Evolutionary conservation across 2,113 vertebrate species (phyloP), one percentile per base, ranked within the genome.

Genomic region (Cheirogaleus medius): DNA sequence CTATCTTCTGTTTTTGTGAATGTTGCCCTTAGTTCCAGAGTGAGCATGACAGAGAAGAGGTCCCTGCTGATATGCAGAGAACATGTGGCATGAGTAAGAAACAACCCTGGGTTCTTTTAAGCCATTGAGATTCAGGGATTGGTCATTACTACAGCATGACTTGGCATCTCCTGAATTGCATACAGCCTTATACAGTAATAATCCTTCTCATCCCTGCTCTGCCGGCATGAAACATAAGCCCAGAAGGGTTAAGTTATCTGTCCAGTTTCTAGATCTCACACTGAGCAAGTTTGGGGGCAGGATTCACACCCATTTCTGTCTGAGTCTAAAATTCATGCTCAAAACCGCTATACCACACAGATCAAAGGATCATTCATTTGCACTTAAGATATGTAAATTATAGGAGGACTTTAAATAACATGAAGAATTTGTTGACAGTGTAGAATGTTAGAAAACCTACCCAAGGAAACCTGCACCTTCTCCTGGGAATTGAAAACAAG

Each of bases 131-230:
- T 71, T 37, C 10, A 34, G 58, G 3, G 29, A 42, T 3, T 8
- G 9, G n/a, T 37, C 37, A 23, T 29, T 17, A 21, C 18, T 80
- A 2, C 0, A 14, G 54, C 21, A 29, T 27, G 60, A 71, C n/a
- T 44, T 23, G 1, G 34, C 10, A 9, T 63, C 69, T 85, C 14
- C 21, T 1, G 11, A 37, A 1, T 54, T 49, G 34, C 73, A 15
- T 0, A 17, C 15, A 21, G 8, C 42, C 32, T 8, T 56, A 3
- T 21, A 14, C 0, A 2, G 2, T 21, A 44, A 69, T 49, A 4
- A 20, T 6, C 8, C 21, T 12, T 25, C 56, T 63, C 56, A 23
- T 37, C 32, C 32, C 66, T 37, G 10, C 32, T 9, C 44, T 0
- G 1, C 4, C 49, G 18, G n/a, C 39, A 56, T 6, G 3, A 5